phyloP scores from a whole-genome alignment of 2,888 invertebrate species.

The Meteorus cinctellus region DNA sequence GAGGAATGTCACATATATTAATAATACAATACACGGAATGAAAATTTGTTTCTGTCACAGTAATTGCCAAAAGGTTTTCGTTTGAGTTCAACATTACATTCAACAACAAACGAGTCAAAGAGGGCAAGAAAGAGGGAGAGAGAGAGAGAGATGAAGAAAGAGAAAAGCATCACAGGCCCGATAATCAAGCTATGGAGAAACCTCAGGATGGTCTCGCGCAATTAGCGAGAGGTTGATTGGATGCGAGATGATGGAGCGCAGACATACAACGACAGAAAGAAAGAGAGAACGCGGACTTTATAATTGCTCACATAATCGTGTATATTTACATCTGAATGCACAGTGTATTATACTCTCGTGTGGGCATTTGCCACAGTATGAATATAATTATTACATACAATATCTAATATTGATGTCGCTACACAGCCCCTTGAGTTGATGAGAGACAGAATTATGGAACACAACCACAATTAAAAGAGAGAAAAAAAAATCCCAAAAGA shows the following conservation, averaged over 20 bases:
- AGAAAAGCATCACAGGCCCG: conserved; percentile 32
- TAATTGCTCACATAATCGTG: conserved; percentile 27
- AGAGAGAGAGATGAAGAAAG: neutral
- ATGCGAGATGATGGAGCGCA: conserved; percentile 46
- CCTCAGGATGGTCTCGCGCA: conserved; percentile 49
- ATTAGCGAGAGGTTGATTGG: conserved; percentile 52
- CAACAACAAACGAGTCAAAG: neutral
- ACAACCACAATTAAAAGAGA: neutral
- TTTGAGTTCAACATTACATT: neutral
- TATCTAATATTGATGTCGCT: conserved; percentile 5
- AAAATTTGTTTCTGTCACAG: neutral
- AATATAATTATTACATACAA: neutral
- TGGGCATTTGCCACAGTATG: neutral
- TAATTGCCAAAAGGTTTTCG: conserved; percentile 22
- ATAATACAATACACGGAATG: too few relatives aligned
- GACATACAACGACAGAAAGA: neutral
- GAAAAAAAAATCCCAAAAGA: neutral
- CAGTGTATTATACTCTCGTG: neutral
- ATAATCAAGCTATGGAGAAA: conserved; percentile 50
- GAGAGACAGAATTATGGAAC: conserved; percentile 21
- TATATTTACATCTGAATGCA: conserved; percentile 8
- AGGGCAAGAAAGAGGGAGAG: neutral
- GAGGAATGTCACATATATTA: too few relatives aligned
- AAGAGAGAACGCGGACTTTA: conserved; percentile 1
- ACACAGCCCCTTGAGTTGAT: neutral